These are phyloP conservation scores for Amblyopsis hoosieri DNA, from an alignment of 2,797 vertebrate genomes.

Conservation along the genomic window DNA sequence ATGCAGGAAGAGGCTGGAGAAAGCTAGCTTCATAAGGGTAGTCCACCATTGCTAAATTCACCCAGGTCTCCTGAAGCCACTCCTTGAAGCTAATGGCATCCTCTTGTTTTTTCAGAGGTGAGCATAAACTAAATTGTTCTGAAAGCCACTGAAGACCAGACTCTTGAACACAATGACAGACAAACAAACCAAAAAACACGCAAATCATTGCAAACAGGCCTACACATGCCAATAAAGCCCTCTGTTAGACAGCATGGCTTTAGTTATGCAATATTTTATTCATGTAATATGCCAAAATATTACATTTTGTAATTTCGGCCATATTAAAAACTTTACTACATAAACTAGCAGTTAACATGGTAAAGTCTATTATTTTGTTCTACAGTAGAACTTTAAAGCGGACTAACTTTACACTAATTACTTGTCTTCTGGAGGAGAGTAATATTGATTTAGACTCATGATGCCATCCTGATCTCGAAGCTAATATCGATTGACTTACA, in stretches of 20 bases:
- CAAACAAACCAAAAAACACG: background rate
- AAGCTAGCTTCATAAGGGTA: slow-evolving; percentile 93
- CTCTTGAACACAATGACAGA: slow-evolving; percentile 59
- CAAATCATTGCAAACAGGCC: too few relatives aligned
- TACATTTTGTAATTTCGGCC: too few relatives aligned
- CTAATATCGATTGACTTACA: too few relatives aligned
- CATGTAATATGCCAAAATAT: too few relatives aligned
- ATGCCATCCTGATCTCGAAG: too few relatives aligned
- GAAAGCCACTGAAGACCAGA: slow-evolving; percentile 88
- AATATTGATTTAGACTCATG: background rate
- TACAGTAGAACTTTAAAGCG: too few relatives aligned
- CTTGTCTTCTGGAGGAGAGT: background rate
- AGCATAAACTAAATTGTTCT: slow-evolving; percentile 82
- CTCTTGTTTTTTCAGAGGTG: slow-evolving; percentile 73
- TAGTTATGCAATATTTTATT: too few relatives aligned
- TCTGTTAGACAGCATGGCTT: too few relatives aligned
- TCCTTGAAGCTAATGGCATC: slow-evolving; percentile 80
- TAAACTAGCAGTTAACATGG: too few relatives aligned
- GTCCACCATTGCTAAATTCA: slow-evolving; percentile 94
- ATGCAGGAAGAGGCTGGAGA: slow-evolving; percentile 91
- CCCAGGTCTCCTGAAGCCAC: slow-evolving; percentile 94
- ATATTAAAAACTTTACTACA: too few relatives aligned
- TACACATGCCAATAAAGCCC: too few relatives aligned
- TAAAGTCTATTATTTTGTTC: background rate
- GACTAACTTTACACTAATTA: too few relatives aligned